Evolutionary conservation across 2,113 vertebrate genomes (phyloP).

Genomic region (Cinclus cinclus): DNA sequence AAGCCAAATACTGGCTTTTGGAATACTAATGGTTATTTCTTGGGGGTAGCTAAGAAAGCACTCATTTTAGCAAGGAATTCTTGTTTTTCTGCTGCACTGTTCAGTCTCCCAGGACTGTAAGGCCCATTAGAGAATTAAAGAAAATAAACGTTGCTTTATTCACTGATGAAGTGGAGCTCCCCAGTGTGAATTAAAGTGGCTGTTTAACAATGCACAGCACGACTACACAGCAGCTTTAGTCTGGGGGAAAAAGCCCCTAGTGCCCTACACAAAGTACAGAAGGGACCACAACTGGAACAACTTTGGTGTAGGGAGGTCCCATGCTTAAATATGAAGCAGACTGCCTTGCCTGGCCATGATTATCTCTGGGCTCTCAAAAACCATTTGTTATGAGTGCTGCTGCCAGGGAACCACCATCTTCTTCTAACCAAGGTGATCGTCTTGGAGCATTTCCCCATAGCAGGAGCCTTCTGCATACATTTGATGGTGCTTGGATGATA

Average conservation of each 20-base stretch:
- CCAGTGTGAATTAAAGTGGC: not conserved
- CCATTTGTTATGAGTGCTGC: not conserved
- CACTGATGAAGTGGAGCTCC: constrained; percentile 6
- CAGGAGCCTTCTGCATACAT: not conserved
- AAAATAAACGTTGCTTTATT: constrained; percentile 10
- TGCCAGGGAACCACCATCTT: not conserved
- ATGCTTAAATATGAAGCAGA: not conserved
- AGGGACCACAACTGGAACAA: not conserved
- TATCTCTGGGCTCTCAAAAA: not conserved
- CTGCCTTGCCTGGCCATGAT: not conserved
- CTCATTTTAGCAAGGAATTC: not conserved
- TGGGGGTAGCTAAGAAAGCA: not conserved
- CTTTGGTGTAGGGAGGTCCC: not conserved
- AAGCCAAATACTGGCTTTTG: not conserved
- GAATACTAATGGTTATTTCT: not conserved
- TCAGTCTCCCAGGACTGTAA: not conserved
- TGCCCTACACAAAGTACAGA: not conserved
- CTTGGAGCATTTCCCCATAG: not conserved
- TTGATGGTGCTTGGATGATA: constrained; percentile 17
- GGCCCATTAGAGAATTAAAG: constrained; percentile 27
- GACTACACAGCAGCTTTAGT: not conserved
- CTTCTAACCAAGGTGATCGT: not conserved
- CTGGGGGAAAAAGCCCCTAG: not conserved
- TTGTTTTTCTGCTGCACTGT: not conserved
- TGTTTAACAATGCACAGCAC: not conserved